These are phyloP conservation scores for Ischnura elegans DNA, from an alignment of 2,888 invertebrate genomes.

Conservation along the genomic window DNA sequence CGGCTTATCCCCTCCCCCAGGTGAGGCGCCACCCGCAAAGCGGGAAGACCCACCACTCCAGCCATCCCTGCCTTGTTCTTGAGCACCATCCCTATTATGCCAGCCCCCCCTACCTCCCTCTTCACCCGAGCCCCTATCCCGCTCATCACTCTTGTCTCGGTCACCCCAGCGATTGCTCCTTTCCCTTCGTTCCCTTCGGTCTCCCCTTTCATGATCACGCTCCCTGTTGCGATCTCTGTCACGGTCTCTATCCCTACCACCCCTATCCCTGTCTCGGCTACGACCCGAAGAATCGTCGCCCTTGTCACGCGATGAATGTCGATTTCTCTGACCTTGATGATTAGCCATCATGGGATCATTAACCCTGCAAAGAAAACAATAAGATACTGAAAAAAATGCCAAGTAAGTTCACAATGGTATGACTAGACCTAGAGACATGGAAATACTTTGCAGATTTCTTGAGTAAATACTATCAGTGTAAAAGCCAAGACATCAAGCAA, in stretches of 20 bases:
- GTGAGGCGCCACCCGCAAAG: not conserved
- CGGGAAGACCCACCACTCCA: constrained; percentile 47
- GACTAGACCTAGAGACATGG: too few species aligned
- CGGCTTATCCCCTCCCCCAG: constrained; percentile 76
- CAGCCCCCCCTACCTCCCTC: constrained; percentile 74
- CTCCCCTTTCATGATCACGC: constrained; percentile 73
- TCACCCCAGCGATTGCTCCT: constrained; percentile 70
- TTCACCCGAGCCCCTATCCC: constrained; percentile 76
- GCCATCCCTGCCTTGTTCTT: constrained; percentile 69
- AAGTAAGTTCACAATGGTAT: too few species aligned
- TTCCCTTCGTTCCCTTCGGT: constrained; percentile 74
- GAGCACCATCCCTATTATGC: constrained; percentile 74
- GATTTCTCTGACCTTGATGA: constrained; percentile 67
- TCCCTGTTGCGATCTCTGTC: constrained; percentile 71
- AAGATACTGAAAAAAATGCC: too few species aligned
- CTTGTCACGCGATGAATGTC: constrained; percentile 67
- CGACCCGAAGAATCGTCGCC: constrained; percentile 72
- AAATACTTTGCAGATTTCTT: too few species aligned
- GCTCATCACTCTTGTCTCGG: constrained; percentile 75
- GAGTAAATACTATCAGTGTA: too few species aligned
- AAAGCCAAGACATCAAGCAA: too few species aligned
- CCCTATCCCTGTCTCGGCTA: constrained; percentile 73
- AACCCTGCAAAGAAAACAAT: constrained; percentile 3
- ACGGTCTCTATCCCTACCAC: constrained; percentile 72
- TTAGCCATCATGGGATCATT: constrained; percentile 64